Percentiles rank a stretch among this genome's conserved stretches.
phyloP scores from a whole-genome alignment of 2,797 vertebrate genomes.

The Acrossocheilus fasciatus region DNA sequence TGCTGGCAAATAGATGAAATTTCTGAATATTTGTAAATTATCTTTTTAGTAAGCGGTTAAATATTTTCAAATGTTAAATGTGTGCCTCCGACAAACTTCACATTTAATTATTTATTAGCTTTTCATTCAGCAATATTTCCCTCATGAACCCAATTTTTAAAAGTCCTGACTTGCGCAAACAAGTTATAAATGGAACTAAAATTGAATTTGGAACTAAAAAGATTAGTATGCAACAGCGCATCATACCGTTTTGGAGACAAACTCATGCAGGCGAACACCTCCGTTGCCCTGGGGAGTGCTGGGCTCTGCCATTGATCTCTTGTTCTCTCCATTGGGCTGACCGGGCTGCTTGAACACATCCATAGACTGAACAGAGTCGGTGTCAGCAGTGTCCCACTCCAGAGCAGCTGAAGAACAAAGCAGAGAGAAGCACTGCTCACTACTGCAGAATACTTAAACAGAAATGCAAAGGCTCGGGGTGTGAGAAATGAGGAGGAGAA shows the following conservation, averaged over 20 bases:
- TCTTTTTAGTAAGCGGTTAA: not conserved
- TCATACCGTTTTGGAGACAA: conserved; percentile 94
- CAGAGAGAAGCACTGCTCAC: conserved; percentile 3
- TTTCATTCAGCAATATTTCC: not conserved
- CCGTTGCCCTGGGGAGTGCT: conserved; percentile 85
- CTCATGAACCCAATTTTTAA: not conserved
- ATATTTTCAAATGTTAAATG: not conserved
- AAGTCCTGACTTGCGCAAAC: not conserved
- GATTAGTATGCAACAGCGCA: conserved; percentile 7
- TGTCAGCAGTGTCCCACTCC: conserved; percentile 89
- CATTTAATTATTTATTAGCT: not conserved
- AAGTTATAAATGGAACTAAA: not conserved
- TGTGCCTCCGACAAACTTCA: not conserved
- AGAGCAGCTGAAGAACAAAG: conserved; percentile 71
- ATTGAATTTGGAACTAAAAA: not conserved
- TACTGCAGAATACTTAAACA: conserved; percentile 33
- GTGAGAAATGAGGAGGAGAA: conserved; percentile 9
- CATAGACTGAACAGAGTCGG: conserved; percentile 83
- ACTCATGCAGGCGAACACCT: conserved; percentile 88
- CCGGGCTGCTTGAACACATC: conserved; percentile 76
- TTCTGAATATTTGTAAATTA: not conserved
- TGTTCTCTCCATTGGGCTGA: conserved; percentile 68
- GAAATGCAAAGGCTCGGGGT: conserved; percentile 21
- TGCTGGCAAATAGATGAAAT: not conserved
- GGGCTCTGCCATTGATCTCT: conserved; percentile 57